Evolutionary conservation across 2,797 vertebrate genomes (phyloP).

Genomic region (Xerus rutilus): DNA sequence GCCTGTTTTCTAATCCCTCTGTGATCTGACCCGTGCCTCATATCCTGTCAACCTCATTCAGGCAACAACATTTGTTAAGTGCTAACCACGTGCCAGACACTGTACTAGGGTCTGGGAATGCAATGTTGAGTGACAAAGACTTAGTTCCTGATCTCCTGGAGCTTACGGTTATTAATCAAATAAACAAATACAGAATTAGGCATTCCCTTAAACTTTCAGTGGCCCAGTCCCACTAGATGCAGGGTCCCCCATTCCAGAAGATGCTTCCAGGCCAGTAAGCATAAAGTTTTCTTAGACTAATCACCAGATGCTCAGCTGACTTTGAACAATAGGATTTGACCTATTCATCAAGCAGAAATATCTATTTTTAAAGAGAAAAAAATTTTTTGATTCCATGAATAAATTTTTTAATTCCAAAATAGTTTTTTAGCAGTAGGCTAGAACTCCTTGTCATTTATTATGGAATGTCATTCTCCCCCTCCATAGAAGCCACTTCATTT

Average conservation of each 20-base stretch:
- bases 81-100: conserved; percentile 21
- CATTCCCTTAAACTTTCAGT: background rate
- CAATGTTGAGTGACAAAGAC: conserved; percentile 17
- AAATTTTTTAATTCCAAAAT: background rate
- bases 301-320: background rate
- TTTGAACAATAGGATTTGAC: background rate
- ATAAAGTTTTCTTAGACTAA: background rate
- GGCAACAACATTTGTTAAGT: conserved; percentile 55
- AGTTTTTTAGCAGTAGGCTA: background rate
- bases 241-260: background rate
- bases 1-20: background rate
- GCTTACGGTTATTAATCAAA: background rate
- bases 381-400: background rate
- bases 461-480: background rate
- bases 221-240: background rate
- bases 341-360: conserved; percentile 10
- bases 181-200: background rate
- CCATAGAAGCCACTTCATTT: background rate
- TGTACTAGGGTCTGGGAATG: background rate
- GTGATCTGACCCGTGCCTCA: conserved; percentile 30
- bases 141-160: background rate
- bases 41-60: background rate
- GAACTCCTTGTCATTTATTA: background rate
- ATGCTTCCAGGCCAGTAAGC: background rate
- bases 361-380: background rate